Base-by-base conservation (phyloP, 2,888 invertebrate genomes). In the Drosophila pegasa region DNA sequence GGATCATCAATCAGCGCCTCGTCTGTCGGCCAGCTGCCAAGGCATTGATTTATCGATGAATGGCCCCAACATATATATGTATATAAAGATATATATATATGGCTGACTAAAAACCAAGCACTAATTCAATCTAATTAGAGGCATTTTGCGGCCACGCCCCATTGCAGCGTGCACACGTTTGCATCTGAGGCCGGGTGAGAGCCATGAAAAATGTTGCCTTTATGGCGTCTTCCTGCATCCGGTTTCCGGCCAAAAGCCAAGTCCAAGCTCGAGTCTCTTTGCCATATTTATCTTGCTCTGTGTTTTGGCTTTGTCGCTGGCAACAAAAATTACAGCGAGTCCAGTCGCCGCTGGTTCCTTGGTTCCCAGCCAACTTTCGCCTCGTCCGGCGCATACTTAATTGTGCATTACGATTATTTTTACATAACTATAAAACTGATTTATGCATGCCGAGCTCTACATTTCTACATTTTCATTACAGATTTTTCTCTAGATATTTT, bases 41-140 rank as follows among this genome's bases (percentile, higher is more conserved):
- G 61, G 66, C 83, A 77, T 87, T 83, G 77, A 83, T 83, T 83
- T 87, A 87, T 87, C 79, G 84, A 81, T 83, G 87, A 83, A 58
- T 79, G 69, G 77, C 61, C 74, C 18, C 57, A 80, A 66, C 14
- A 27, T 51, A 35, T 8, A 31, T 14, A 31, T 16, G n/a, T n/a
- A 2, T 25, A n/a, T 25, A 5, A 22, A 41, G 14, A 8, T 12
- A 14, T 40, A 8, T 16, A 37, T 16, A 7, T 37, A 12, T 27
- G 45, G 10, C 12, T 45, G 38, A 41, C 29, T 25, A 9, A 5
- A 25, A 16, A 18, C 18, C 25, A 31, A 56, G 47, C 31, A n/a
- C 43, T 56, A 7, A 18, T 51, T 38, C 41, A 72, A 63, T 68
- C 76, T 75, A 75, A 75, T 75, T 75, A 75, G 72, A 57, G 63